Evolutionary conservation across 1,140 invertebrate species (phyloP), one percentile per base, ranked within the genome.

Genomic region (Bombus waltoni): DNA sequence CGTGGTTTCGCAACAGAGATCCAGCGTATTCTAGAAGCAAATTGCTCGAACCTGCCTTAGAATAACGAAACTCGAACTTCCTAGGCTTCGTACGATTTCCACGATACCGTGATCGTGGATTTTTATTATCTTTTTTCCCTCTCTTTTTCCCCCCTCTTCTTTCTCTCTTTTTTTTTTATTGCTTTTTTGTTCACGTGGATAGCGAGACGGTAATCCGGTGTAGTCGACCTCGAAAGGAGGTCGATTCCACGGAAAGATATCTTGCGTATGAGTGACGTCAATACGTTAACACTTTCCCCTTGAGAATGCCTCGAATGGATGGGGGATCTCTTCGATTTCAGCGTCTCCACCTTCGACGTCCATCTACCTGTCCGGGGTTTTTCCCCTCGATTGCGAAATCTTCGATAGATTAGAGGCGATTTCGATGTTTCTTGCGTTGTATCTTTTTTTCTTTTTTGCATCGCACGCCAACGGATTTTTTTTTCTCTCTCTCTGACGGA

Each of bases 251-350:
- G 86, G 88, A 89, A 92, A 91, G 89, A 89, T 88, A 92, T 92
- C 90, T 91, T 78, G 70, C 83, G 85, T 90, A 87, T 66, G 87
- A 86, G 75, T 94, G 93, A 94, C 93, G 93, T 94, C 93, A 94
- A 92, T 91, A 81, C 88, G 76, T 87, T 90, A 92, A 92, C 89
- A 94, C 93, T 94, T 94, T 94, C 93, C 89, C 93, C 87, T 89
- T 62, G 90, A 86, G 93, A 93, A 93, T 93, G 91, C 87, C 77
- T 79, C 83, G 74, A 83, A 88, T 74, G 65, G 75, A 73, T n/a
- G 87, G 40, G 81, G 86, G 87, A 82, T 85, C 79, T 82, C 71
- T 87, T 88, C 88, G 77, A 62, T 78, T 78, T 35, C 74, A 28
- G 77, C 59, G 47, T n/a, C 53, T 75, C n/a, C 38, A 47, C 18